Percentiles rank a stretch among this genome's conserved stretches.
Conservation (phyloP, 2,797 vertebrate genomes). For the Gila robusta region DNA sequence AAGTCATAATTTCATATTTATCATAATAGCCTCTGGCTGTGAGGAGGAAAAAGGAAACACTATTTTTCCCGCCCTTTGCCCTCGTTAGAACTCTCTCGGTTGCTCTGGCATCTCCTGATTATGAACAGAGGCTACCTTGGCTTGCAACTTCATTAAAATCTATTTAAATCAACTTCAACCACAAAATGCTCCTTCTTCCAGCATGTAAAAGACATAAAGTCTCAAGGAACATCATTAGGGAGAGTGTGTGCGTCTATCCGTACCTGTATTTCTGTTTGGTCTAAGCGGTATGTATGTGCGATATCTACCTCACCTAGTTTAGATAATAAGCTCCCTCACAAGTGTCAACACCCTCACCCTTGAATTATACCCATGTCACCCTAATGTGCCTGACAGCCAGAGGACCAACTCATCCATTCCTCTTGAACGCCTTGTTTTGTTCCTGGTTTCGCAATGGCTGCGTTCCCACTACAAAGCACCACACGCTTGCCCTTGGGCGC, state of each 20-base stretch:
- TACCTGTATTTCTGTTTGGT: slow-evolving; percentile 49
- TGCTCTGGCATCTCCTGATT: slow-evolving; percentile 76
- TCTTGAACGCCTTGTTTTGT: slow-evolving; percentile 76
- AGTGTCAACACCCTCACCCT: slow-evolving; percentile 77
- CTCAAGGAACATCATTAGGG: slow-evolving; percentile 83
- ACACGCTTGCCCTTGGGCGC: slow-evolving; percentile 69
- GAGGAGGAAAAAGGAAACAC: slow-evolving; percentile 68
- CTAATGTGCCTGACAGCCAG: slow-evolving; percentile 76
- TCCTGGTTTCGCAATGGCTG: slow-evolving; percentile 66
- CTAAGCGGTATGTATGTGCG: slow-evolving; percentile 40
- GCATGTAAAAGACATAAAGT: slow-evolving; percentile 73
- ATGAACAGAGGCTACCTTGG: slow-evolving; percentile 79
- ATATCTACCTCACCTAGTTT: slow-evolving; percentile 73
- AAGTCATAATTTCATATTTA: slow-evolving; percentile 80
- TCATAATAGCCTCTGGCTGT: slow-evolving; percentile 81
- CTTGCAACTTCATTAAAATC: slow-evolving; percentile 83
- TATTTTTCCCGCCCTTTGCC: slow-evolving; percentile 79
- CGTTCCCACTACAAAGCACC: slow-evolving; percentile 71
- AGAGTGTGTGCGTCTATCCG: slow-evolving; percentile 53
- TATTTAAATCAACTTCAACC: slow-evolving; percentile 86
- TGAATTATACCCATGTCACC: slow-evolving; percentile 72
- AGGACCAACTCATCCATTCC: slow-evolving; percentile 66
- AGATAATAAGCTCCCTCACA: slow-evolving; percentile 81
- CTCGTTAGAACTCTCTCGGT: slow-evolving; percentile 78
- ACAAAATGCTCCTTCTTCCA: slow-evolving; percentile 76